A percentile compares a stretch with the other conserved stretches of the same genome.
These are phyloP conservation scores for Quadroppia sp. DNA, from an alignment of 2,888 invertebrate species.

Conservation along the genomic window DNA sequence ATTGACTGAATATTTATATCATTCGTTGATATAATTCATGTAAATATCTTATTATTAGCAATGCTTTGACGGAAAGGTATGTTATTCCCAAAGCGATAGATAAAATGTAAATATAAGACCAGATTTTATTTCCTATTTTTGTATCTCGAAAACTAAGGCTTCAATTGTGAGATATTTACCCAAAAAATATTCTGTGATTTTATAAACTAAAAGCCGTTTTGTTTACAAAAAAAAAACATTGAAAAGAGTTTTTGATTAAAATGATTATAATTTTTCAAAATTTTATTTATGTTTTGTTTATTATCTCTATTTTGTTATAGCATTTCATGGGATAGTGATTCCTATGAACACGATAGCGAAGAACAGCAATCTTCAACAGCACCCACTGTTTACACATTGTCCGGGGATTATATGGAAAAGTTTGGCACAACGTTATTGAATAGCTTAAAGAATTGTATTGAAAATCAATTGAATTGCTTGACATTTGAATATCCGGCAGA, in stretches of 20 bases:
- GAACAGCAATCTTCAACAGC: constrained; percentile 11
- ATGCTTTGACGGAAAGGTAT: no score
- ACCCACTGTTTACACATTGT: constrained; percentile 34
- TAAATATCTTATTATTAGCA: no score
- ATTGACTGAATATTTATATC: no score
- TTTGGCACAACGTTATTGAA: constrained; percentile 45
- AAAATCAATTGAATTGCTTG: constrained; percentile 41
- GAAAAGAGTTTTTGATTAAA: not conserved
- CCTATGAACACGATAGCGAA: constrained; percentile 1
- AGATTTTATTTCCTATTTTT: no score
- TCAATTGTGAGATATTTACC: no score
- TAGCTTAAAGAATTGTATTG: constrained; percentile 45
- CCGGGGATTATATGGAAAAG: constrained; percentile 46
- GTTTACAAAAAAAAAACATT: not conserved
- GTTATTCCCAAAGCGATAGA: no score
- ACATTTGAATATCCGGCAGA: constrained; percentile 44
- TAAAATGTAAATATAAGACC: no score
- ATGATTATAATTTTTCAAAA: no score
- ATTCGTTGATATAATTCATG: no score
- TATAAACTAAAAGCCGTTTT: no score
- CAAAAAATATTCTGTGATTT: no score
- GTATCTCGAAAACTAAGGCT: no score
- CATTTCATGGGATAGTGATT: constrained; percentile 39
- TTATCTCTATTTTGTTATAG: not conserved
- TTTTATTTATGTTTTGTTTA: not conserved